Percentiles rank a stretch among this genome's conserved stretches.
phyloP scores from a whole-genome alignment of 2,888 invertebrate genomes.

The Spodoptera exigua region DNA sequence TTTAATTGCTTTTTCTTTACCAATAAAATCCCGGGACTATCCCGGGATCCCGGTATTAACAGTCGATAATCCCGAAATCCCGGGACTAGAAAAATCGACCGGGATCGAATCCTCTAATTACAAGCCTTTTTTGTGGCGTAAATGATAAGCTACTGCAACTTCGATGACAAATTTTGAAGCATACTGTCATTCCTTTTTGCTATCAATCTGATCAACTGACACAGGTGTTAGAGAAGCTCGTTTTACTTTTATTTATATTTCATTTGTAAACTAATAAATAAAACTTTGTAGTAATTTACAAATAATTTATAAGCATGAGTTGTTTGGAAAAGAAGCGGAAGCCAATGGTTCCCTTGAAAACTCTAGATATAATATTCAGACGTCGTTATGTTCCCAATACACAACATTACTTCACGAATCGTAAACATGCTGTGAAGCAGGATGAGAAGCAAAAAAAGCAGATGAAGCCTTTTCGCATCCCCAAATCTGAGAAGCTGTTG shows the following conservation, averaged over 20 bases:
- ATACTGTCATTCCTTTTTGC: conserved; percentile 9
- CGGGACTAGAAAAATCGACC: too few relatives aligned
- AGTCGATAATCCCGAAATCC: too few relatives aligned
- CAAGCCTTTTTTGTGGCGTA: too few relatives aligned
- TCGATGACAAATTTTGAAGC: too few relatives aligned
- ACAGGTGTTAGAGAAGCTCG: conserved; percentile 12
- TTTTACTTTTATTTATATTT: conserved; percentile 4
- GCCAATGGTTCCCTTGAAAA: conserved; percentile 82
- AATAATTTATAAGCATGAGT: conserved; percentile 27
- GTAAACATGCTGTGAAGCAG: conserved; percentile 72
- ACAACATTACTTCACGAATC: conserved; percentile 83
- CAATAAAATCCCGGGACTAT: too few relatives aligned
- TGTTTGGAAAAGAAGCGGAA: conserved; percentile 77
- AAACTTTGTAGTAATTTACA: conserved; percentile 6
- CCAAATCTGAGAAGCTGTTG: conserved; percentile 81
- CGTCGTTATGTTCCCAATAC: conserved; percentile 84
- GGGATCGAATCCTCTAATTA: too few relatives aligned
- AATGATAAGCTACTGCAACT: too few relatives aligned
- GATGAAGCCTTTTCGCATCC: conserved; percentile 75
- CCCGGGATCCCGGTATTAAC: too few relatives aligned
- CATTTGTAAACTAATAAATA: conserved; percentile 14
- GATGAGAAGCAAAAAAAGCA: conserved; percentile 63
- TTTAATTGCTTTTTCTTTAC: too few relatives aligned
- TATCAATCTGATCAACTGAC: background rate
- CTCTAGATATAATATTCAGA: conserved; percentile 82